Conservation (phyloP, 2,113 vertebrate genomes). For the Clarias batrachus region DNA sequence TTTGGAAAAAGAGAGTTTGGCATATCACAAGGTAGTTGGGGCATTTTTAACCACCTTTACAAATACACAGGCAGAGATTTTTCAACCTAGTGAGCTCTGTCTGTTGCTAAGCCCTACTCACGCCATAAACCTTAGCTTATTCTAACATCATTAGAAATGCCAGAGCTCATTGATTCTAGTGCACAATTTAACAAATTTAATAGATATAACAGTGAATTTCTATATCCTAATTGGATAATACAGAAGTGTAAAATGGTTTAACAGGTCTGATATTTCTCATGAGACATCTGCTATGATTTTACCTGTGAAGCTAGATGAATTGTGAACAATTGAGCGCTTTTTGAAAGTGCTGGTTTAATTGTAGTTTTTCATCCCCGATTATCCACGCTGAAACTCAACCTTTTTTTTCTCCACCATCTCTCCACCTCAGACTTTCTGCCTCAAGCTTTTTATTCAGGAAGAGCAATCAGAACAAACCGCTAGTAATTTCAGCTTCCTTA, state of each 20-base stretch:
- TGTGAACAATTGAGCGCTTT: constrained; percentile 38
- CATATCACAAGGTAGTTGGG: constrained; percentile 13
- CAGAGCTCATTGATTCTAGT: not conserved
- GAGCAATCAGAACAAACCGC: not conserved
- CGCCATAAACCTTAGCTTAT: not conserved
- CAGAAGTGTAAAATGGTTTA: constrained; percentile 4
- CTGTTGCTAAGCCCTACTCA: constrained; percentile 14
- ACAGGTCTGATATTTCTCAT: constrained; percentile 53
- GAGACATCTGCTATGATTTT: constrained; percentile 39
- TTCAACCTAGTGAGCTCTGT: not conserved
- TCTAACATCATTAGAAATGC: not conserved
- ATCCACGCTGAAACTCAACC: constrained; percentile 29
- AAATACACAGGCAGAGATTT: constrained; percentile 24
- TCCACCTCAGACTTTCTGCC: constrained; percentile 15
- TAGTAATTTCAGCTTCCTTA: constrained; percentile 17
- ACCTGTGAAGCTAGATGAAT: constrained; percentile 28
- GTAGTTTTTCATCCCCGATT: constrained; percentile 60
- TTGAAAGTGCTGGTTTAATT: constrained; percentile 51
- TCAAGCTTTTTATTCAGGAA: constrained; percentile 20
- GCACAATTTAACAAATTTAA: not conserved
- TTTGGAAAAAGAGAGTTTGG: constrained; percentile 53
- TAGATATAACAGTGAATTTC: not conserved
- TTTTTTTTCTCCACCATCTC: not conserved
- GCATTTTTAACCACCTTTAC: constrained; percentile 48
- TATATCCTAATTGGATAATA: not conserved